Base-by-base conservation (phyloP, 2,113 vertebrate genomes). In the Sula dactylatra region DNA sequence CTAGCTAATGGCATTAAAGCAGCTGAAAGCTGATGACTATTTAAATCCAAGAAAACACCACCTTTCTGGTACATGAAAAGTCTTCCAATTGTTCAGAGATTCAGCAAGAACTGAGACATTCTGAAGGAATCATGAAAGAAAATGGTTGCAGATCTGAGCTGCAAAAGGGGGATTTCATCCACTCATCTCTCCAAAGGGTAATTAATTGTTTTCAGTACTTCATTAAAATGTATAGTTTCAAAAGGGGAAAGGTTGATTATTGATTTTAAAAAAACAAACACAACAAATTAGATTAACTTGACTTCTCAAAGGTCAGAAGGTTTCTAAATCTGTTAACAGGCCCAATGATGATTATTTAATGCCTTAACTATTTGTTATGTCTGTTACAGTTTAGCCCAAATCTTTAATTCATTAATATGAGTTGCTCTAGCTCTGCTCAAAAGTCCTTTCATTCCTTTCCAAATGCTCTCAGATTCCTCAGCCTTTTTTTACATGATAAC, bases 361-460 rank as follows among this genome's bases (percentile, higher is more conserved):
- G 72, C 71, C 66, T 81, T 95, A 95, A 94, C 81, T 97, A 95
- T 97, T 97, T 97, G 94, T 95, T 96, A 94, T 88, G 93, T 96
- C 94, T 97, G 89, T 95, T 96, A 87, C 66, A 94, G 90, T 93
- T 93, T 86, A 93, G 50, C 62, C 27, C 67, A 73, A 97, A 96
- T 94, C 94, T 97, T 97, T 95, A 94, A 92, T 95, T 95, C 93
- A 97, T 97, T 97, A 96, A 94, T 95, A 86, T 24, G 27, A 49
- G 77, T 90, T 90, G 69, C 95, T 87, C 83, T 91, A 94, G 38
- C 85, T 91, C 92, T 90, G 45, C 66, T 89, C 61, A 72, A 90
- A 89, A 58, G 25, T 83, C 32, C 62, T 97, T 97, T 97, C 40
- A 95, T 96, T 95, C 79, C 56, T 76, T 96, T 97, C 90, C 96